Evolutionary conservation across 64 coral and sea anemone genomes (phyloP).

Genomic region (Montipora foliosa): DNA sequence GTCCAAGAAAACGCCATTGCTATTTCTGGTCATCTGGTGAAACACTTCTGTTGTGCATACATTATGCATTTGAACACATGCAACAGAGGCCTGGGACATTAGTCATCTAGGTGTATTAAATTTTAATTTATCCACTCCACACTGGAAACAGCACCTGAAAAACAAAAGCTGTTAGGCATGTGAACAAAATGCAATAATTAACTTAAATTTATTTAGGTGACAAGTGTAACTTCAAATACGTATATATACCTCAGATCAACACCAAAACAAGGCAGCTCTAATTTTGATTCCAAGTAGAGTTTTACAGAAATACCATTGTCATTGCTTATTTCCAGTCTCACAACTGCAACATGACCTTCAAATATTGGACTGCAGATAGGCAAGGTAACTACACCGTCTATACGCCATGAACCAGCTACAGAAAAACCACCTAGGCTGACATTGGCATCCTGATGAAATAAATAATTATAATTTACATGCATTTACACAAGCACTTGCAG

Average conservation of each 20-base stretch:
- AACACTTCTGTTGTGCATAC: background rate
- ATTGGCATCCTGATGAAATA: background rate
- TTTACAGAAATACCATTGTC: background rate
- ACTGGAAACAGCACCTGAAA: background rate
- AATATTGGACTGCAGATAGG: background rate
- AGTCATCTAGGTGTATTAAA: background rate
- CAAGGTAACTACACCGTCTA: background rate
- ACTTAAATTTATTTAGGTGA: background rate
- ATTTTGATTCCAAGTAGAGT: background rate
- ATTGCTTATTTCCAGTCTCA: background rate
- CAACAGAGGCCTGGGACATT: background rate
- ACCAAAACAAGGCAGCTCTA: background rate
- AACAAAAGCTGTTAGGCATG: background rate
- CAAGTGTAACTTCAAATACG: background rate
- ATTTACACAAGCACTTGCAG: background rate
- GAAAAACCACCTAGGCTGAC: background rate
- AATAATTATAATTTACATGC: background rate
- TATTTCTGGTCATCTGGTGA: background rate
- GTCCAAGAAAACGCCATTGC: background rate
- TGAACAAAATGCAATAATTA: background rate
- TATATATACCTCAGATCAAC: background rate
- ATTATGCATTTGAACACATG: conserved; percentile 1
- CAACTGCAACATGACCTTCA: background rate
- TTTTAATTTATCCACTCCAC: background rate
- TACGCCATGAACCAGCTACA: background rate